phyloP scores from a whole-genome alignment of 1,140 invertebrate genomes.

The Pomacea maculata region DNA sequence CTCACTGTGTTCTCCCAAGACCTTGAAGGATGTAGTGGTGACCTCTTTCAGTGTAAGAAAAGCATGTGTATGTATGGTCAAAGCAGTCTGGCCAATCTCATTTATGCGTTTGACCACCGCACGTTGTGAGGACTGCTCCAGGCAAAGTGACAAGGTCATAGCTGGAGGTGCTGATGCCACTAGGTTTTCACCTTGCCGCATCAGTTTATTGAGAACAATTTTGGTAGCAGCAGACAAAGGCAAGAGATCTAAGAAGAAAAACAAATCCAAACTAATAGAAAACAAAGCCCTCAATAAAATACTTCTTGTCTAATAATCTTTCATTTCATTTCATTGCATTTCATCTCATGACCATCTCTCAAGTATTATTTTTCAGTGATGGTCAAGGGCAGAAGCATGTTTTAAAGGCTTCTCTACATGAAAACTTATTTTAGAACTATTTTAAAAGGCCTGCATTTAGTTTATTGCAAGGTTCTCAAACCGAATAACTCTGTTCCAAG shows the following conservation, averaged over 20 bases:
- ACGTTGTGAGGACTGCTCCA: slow-evolving; percentile 13
- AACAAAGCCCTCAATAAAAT: too few species aligned
- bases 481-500: too few species aligned
- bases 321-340: too few species aligned
- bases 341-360: too few species aligned
- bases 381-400: too few species aligned
- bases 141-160: slow-evolving; percentile 4
- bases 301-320: too few species aligned
- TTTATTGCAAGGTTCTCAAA: too few species aligned
- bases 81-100: slow-evolving; percentile 3
- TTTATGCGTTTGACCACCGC: slow-evolving; percentile 14
- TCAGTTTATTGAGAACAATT: not conserved
- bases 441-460: too few species aligned
- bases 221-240: slow-evolving; percentile 2
- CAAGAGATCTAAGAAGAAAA: slow-evolving; percentile 6
- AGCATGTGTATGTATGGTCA: not conserved
- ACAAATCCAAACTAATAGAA: too few species aligned
- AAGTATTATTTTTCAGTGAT: too few species aligned
- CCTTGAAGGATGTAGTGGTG: not conserved
- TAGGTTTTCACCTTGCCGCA: slow-evolving; percentile 13
- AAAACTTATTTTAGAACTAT: too few species aligned
- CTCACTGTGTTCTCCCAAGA: not conserved
- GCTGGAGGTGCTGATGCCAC: slow-evolving; percentile 11
- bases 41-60: not conserved
- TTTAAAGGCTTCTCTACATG: too few species aligned